Base-by-base conservation (phyloP, 2,797 vertebrate genomes). In the Agapornis canus region DNA sequence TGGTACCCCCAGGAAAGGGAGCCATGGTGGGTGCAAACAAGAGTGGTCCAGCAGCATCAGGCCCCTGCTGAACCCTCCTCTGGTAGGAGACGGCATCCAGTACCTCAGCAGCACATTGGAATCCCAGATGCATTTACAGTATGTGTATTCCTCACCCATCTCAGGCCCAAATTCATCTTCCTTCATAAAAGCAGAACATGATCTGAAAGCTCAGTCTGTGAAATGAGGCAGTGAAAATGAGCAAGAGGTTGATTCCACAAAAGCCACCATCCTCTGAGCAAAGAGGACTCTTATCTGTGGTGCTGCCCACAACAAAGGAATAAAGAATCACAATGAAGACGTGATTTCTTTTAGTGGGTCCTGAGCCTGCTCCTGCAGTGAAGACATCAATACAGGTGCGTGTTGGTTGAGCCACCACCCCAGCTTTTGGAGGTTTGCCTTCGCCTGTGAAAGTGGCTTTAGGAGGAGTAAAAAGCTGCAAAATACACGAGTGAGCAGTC, bases 11-110 rank as follows among this genome's bases (percentile, higher is more conserved):
- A 68, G 17, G 48, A 83, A 64, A 15, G 20, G 29, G 26, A 72
- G 47, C 52, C 4, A 4, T 0, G 4, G 45, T 4, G 2, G 23
- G 17, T 20, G 29, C 8, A 2, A 69, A 27, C 8, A 6, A 2
- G 52, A 63, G 21, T 10, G 22, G 23, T 14, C 40, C 43, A n/a
- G 59, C 42, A 86, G 25, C 43, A 63, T 22, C 39, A 48, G 31
- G 10, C 6, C 5, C 5, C n/a, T 76, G 52, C 52, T 43, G 48
- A 80, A 76, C 29, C 27, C 31, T 61, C 27, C 27, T 63, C 56
- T 10, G 4, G 18, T 6, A 20, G 31, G 40, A 59, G 23, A 48
- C 0, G 1, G 54, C 13, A 5, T 7, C 51, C 4, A 1, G 20
- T 39, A 68, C 68, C 31, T 70, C 5, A 1, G 8, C 4, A 4